Evolutionary conservation across 1,140 invertebrate genomes (phyloP), one percentile per base, ranked within the genome.

Genomic region (Tetramorium alpestre): DNA sequence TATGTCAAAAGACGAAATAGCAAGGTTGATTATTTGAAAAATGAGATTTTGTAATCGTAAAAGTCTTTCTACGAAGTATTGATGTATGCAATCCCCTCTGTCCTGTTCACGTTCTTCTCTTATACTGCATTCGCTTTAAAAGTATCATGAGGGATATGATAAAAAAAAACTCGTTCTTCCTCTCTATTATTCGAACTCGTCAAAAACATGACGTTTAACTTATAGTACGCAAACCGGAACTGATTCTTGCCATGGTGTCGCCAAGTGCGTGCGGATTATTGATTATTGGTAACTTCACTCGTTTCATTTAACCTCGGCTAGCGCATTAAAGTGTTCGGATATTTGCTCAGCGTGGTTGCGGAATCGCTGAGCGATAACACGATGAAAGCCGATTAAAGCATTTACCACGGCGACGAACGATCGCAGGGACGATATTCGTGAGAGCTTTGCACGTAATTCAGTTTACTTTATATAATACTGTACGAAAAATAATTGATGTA

Each of bases 371-470:
- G 67, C 80, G 11, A 41, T 60, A 72, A 47, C 41, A 47, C 25
- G 80, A 75, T 73, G 80, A 75, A 73, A 84, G 69, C 54, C 69
- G 80, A 84, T 84, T 84, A 84, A 84, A 73, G 67, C 67, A 60
- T 58, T 82, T 73, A 73, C 41, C 41, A 73, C n/a, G 28, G n/a
- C 54, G 54, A 60, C 4, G 25, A 28, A 47, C 80, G 69, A 84
- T 62, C 69, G 44, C 18, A n/a, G 0, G 18, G 38, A 73, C 18
- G 41, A 7, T 41, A 49, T 80, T 49, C n/a, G 49, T 38, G 47
- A 28, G 67, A 82, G 18, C 80, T 47, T 70, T 54, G 13, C 41
- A 8, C 67, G 77, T 82, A 82, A 82, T 73, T 75, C 56, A 44
- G 41, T 70, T 70, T 44, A 10, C 64, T 64, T 75, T 60, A 49